Percentiles rank a stretch among this genome's conserved stretches.
These are phyloP conservation scores for Nymphalis urticae DNA, from an alignment of 2,888 invertebrate genomes.

Conservation along the genomic window DNA sequence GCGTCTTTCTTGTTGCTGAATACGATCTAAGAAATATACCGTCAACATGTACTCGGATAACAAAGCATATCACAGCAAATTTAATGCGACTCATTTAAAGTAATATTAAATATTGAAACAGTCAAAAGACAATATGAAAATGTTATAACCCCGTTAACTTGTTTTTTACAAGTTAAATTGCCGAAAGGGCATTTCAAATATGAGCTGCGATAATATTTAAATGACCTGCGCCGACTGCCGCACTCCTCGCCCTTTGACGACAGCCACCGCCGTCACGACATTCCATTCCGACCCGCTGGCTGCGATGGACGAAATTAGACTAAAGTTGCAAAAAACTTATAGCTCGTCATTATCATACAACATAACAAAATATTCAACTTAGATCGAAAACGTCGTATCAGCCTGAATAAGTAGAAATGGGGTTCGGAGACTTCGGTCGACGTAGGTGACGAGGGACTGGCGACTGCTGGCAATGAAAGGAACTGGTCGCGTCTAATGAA, in stretches of 20 bases:
- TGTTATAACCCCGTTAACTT: not conserved
- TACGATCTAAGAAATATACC: too few relatives aligned
- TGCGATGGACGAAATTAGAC: conserved; percentile 17
- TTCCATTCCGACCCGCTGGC: conserved; percentile 18
- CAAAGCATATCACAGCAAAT: too few relatives aligned
- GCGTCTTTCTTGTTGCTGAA: too few relatives aligned
- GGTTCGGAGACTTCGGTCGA: not conserved
- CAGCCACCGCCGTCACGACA: conserved; percentile 27
- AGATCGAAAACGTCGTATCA: conserved; percentile 1
- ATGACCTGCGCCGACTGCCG: conserved; percentile 44
- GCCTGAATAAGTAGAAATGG: not conserved
- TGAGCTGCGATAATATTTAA: conserved; percentile 62
- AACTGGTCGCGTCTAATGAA: conserved; percentile 6
- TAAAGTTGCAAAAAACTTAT: conserved; percentile 13
- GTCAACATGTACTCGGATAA: too few relatives aligned
- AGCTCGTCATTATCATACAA: conserved; percentile 5
- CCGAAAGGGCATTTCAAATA: conserved; percentile 43
- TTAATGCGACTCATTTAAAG: too few relatives aligned
- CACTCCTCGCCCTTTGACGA: conserved; percentile 32
- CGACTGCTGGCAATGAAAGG: not conserved
- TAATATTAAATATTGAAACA: not conserved
- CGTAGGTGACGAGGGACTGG: not conserved
- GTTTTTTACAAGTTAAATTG: conserved; percentile 24
- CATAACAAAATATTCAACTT: not conserved
- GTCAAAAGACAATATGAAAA: not conserved